Evolutionary conservation across 2,888 invertebrate genomes (phyloP), one percentile per base, ranked within the genome.

Genomic region (Phalera bucephala): DNA sequence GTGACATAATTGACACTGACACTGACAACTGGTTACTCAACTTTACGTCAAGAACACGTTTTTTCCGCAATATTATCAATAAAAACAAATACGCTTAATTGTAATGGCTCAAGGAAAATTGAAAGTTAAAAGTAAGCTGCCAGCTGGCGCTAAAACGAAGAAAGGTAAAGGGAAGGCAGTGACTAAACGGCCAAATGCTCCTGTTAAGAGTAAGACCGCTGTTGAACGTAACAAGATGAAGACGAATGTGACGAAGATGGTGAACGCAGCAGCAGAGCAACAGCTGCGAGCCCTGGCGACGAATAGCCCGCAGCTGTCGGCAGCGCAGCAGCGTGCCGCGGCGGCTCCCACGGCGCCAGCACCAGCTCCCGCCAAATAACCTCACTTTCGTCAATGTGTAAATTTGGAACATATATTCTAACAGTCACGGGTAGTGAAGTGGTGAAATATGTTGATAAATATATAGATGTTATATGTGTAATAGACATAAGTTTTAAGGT

Each of bases 51-150:
- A n/a, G n/a, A n/a, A n/a, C n/a, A n/a, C n/a, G n/a, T n/a, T n/a
- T n/a, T n/a, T n/a, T n/a, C n/a, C n/a, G n/a, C n/a, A n/a, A n/a
- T n/a, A n/a, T n/a, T n/a, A n/a, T n/a, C n/a, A n/a, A n/a, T n/a
- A n/a, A n/a, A n/a, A n/a, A n/a, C n/a, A n/a, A n/a, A n/a, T n/a
- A n/a, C n/a, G n/a, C n/a, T n/a, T n/a, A n/a, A n/a, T n/a, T n/a
- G n/a, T n/a, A 54, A 94, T 94, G 94, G 91, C 93, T 15, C 94
- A 94, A 79, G 93, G 93, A 29, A 94, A 94, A 67, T 67, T 93
- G 46, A 94, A 93, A 86, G 91, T 92, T 0, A 94, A 94, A 71
- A 77, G 91, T 2, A 93, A 93, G 67, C 53, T 92, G 29, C 93
- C 93, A 2, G 52, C 86, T 9, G 90, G 87, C 8, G 91, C 91